Evolutionary conservation across 2,113 vertebrate species (phyloP).

Genomic region (Sapajus apella): DNA sequence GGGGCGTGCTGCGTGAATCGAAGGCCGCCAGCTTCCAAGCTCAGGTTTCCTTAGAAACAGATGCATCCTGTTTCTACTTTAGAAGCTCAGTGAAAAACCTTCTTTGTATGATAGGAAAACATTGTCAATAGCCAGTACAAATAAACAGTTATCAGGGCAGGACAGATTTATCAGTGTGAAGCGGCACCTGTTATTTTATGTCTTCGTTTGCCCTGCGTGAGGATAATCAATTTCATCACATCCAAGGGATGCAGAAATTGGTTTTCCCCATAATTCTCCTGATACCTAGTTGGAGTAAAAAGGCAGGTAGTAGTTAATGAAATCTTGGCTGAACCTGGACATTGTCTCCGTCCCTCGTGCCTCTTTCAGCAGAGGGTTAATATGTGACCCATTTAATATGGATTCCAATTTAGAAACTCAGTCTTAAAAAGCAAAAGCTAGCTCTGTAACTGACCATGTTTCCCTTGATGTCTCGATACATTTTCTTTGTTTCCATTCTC

Average conservation of each 20-base stretch:
- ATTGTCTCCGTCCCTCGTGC: not conserved
- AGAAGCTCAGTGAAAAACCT: slow-evolving; percentile 50
- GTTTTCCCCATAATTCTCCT: slow-evolving; percentile 65
- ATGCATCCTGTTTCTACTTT: slow-evolving; percentile 45
- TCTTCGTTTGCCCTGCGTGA: slow-evolving; percentile 54
- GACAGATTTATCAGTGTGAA: slow-evolving; percentile 65
- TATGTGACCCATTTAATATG: slow-evolving; percentile 50
- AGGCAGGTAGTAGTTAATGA: slow-evolving; percentile 61
- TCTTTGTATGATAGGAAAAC: slow-evolving; percentile 69
- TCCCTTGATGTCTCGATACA: not conserved
- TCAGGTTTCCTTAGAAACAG: slow-evolving; percentile 84
- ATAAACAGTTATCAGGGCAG: slow-evolving; percentile 77
- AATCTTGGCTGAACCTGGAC: not conserved
- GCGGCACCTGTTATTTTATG: slow-evolving; percentile 76
- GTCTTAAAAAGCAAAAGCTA: slow-evolving; percentile 44
- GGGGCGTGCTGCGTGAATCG: slow-evolving; percentile 48
- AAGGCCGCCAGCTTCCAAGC: slow-evolving; percentile 21
- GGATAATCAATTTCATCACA: slow-evolving; percentile 67
- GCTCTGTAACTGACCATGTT: slow-evolving; percentile 16
- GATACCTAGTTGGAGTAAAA: slow-evolving; percentile 37
- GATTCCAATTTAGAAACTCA: slow-evolving; percentile 40
- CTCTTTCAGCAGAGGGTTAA: slow-evolving; percentile 44
- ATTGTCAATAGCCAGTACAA: slow-evolving; percentile 57
- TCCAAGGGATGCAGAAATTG: slow-evolving; percentile 54
- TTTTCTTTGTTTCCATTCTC: slow-evolving; percentile 13